Conservation (phyloP, 2,113 vertebrate species). For the Acinonyx jubatus region DNA sequence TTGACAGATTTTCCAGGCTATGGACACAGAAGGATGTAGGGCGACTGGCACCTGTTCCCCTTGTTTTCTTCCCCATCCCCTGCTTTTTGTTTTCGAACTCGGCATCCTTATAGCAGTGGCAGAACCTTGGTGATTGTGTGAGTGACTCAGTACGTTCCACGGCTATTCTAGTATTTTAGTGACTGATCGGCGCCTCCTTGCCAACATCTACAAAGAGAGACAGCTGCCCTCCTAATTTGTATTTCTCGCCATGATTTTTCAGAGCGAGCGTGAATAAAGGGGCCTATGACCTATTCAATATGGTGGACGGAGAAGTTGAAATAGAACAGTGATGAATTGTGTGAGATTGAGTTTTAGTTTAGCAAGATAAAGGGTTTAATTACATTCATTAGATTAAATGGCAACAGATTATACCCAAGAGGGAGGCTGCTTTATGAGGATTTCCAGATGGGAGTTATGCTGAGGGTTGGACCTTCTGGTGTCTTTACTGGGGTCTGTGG, state of each 20-base stretch:
- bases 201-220: not conserved
- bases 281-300: not conserved
- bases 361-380: constrained; percentile 63
- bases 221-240: constrained; percentile 82
- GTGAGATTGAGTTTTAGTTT: constrained; percentile 57
- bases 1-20: not conserved
- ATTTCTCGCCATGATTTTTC: constrained; percentile 79
- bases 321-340: constrained; percentile 55
- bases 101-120: not conserved
- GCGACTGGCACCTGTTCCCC: fast-evolving
- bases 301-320: not conserved
- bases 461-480: constrained; percentile 34
- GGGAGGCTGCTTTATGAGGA: constrained; percentile 40
- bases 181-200: not conserved
- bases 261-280: constrained; percentile 59
- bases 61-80: fast-evolving
- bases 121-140: not conserved
- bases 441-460: constrained; percentile 64
- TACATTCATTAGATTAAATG: constrained; percentile 65
- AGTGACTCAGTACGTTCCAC: not conserved
- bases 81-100: not conserved
- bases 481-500: not conserved
- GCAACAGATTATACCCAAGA: constrained; percentile 67
- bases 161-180: not conserved
- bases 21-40: not conserved